phyloP scores from a whole-genome alignment of 2,888 invertebrate species.

The Andrena haemorrhoa region DNA sequence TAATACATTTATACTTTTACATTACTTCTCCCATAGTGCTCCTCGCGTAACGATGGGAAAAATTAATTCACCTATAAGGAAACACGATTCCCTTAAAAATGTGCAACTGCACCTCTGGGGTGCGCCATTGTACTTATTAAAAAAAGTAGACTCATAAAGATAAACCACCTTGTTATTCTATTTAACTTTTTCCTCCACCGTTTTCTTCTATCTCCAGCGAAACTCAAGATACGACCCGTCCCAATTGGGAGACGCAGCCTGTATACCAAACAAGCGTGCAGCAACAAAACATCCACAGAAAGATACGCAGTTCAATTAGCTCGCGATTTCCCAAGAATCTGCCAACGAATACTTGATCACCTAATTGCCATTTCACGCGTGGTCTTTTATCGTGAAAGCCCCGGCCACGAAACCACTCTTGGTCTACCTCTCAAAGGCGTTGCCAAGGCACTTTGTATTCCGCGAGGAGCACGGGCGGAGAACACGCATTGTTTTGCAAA shows the following conservation, averaged over 20 bases:
- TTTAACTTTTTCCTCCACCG: neutral
- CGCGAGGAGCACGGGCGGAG: constrained; percentile 36
- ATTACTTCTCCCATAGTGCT: no score
- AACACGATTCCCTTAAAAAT: neutral
- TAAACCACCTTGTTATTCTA: neutral
- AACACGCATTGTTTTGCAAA: constrained; percentile 68
- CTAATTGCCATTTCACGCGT: constrained; percentile 63
- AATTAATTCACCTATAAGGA: no score
- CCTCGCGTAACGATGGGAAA: no score
- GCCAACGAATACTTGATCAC: constrained; percentile 41
- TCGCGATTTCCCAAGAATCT: constrained; percentile 55
- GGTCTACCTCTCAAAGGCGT: constrained; percentile 60
- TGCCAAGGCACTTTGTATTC: constrained; percentile 67
- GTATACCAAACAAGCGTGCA: neutral
- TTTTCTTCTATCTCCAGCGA: neutral
- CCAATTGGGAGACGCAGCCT: neutral
- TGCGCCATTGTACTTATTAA: neutral
- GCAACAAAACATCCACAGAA: neutral
- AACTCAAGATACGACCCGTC: neutral
- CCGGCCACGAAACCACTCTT: constrained; percentile 37
- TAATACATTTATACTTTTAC: no score
- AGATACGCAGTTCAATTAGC: constrained; percentile 51
- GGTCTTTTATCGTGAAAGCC: constrained; percentile 59
- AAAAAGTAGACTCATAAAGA: neutral
- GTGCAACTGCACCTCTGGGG: neutral